Percentiles rank a stretch among this genome's conserved stretches.
Evolutionary conservation across 2,888 invertebrate species (phyloP).

Genomic region (Pachliopta kotzebuea): DNA sequence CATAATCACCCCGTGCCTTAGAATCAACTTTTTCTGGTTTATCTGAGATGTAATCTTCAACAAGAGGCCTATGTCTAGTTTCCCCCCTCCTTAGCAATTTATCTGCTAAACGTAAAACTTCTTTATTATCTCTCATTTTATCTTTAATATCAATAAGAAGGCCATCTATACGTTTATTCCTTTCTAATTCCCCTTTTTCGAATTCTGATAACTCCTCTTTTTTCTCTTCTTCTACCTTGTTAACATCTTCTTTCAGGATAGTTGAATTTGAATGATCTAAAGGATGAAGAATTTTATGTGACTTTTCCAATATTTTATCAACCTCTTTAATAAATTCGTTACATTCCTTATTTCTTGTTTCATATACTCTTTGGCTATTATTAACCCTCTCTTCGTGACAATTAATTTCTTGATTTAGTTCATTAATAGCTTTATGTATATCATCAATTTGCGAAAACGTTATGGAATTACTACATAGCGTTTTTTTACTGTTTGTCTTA

Average conservation of each 20-base stretch:
- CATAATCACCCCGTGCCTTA: conserved; percentile 58
- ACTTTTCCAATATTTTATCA: conserved; percentile 61
- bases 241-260: conserved; percentile 16
- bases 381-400: conserved; percentile 64
- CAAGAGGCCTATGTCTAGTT: conserved; percentile 41
- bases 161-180: conserved; percentile 57
- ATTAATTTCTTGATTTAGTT: conserved; percentile 60
- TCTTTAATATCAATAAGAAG: conserved; percentile 66
- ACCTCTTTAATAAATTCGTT: conserved; percentile 67
- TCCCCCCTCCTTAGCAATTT: conserved; percentile 61
- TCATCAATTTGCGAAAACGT: conserved; percentile 59
- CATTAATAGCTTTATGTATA: conserved; percentile 61
- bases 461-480: conserved; percentile 35
- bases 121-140: conserved; percentile 71
- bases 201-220: conserved; percentile 45
- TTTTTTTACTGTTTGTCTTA: conserved; percentile 29
- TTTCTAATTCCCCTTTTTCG: conserved; percentile 49
- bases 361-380: conserved; percentile 56
- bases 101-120: conserved; percentile 63
- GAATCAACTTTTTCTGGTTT: conserved; percentile 42
- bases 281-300: conserved; percentile 63
- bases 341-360: conserved; percentile 62
- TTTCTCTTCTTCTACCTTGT: conserved; percentile 34
- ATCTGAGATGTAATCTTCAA: conserved; percentile 17
- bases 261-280: conserved; percentile 23